Evolutionary conservation across 2,797 vertebrate species (phyloP).

Genomic region (Anguilla anguilla): DNA sequence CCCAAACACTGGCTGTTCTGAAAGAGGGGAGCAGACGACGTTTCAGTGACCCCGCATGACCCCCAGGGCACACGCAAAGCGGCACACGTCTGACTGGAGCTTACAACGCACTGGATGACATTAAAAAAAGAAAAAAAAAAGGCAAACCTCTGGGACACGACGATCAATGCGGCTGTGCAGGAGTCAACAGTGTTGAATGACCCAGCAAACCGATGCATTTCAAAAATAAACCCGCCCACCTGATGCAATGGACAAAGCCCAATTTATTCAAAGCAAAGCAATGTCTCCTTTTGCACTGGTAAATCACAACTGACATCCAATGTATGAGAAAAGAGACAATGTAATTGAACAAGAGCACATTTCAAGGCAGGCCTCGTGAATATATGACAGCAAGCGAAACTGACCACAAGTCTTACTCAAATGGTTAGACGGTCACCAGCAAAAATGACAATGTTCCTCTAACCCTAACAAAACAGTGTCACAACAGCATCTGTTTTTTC

Average conservation of each 20-base stretch:
- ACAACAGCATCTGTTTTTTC: neutral
- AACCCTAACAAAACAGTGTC: neutral
- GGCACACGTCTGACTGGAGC: neutral
- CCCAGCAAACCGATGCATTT: neutral
- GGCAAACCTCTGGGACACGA: too few relatives aligned
- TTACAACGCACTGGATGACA: neutral
- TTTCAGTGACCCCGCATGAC: neutral
- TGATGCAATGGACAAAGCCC: neutral
- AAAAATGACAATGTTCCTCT: neutral
- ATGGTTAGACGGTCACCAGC: neutral
- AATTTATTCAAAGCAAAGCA: neutral
- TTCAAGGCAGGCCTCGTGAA: neutral
- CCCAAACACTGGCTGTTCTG: constrained; percentile 84
- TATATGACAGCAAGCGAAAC: neutral
- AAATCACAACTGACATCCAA: neutral
- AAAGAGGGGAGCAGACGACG: constrained; percentile 30
- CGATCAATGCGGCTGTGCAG: neutral
- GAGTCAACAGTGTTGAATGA: neutral
- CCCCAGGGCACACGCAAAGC: neutral
- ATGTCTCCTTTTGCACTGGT: neutral
- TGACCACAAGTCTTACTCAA: neutral
- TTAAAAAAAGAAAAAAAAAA: neutral
- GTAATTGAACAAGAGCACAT: neutral
- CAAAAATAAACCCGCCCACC: neutral
- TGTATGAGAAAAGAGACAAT: neutral